Base-by-base conservation (phyloP, 1,140 invertebrate genomes). In the Drosophila auraria region DNA sequence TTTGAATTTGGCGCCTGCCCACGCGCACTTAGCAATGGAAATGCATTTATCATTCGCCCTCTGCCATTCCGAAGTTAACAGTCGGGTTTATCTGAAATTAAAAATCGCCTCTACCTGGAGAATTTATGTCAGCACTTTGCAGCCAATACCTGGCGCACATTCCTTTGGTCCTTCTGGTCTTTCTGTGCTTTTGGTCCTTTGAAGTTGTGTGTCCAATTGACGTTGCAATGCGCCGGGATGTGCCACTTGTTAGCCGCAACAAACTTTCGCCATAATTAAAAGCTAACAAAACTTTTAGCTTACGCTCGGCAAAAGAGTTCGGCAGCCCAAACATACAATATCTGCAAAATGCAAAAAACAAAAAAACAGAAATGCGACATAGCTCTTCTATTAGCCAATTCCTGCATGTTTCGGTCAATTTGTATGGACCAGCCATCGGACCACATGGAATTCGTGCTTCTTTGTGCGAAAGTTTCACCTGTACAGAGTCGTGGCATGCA, bases 21-120 rank as follows among this genome's bases (percentile, higher is more conserved):
- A 60, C 54, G 49, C 27, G 54, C 61, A 59, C 60, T 57, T 75
- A 33, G 30, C 38, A 80, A 54, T 75, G 58, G 44, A 49, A 80
- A 74, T 78, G 82, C 78, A 86, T 86, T 86, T 86, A 78, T 86
- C 82, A 86, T 79, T 80, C 51, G 53, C 20, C 25, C 15, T 40
- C 20, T 36, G 23, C 30, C 36, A 56, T 56, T 57, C 42, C 56
- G 64, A 77, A 86, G 82, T 89, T 74, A 84, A 89, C 68, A 73
- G 69, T 45, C 56, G 53, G 60, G 54, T 72, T 89, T 89, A 89
- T 89, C 84, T 89, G 78, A 89, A 89, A 89, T 89, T 89, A 84
- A 84, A 89, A 89, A 89, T 89, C 84, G 86, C 74, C 73, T 72
- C 62, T 47, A 57, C 68, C 81, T 87, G 78, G 2, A 82, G 80